Evolutionary conservation across 2,888 invertebrate genomes (phyloP), one percentile per base, ranked within the genome.

Genomic region (Athalia circularis): DNA sequence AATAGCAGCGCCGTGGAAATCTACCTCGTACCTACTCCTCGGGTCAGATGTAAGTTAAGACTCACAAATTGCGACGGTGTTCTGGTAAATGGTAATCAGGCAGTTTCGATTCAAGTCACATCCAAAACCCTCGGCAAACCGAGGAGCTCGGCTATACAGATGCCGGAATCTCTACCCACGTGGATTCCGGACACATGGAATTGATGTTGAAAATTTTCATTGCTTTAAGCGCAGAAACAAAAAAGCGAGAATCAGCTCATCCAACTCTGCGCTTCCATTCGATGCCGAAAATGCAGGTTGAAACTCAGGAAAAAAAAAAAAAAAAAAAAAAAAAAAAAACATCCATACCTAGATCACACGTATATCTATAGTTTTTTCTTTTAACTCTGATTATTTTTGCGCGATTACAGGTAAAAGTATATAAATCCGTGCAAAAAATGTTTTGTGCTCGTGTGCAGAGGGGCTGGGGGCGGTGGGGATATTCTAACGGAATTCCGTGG

Each of bases 31-130:
- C n/a, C n/a, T n/a, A n/a, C 77, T 64, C 29, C 29, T 29, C 48
- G 68, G 80, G 77, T 79, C 79, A 81, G 79, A 79, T 77, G 80
- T 81, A 65, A 75, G 50, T 75, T 75, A 75, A 75, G 74, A 78
- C 77, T 81, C 80, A 81, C 79, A 80, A 81, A 81, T 81, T 81
- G 79, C 77, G 68, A 59, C 72, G 79, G 81, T 75, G 75, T 75
- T 75, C 75, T 64, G 64, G 75, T 75, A 75, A 75, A 75, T 75
- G 75, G 75, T 75, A 83, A 83, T 83, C 79, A 81, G 80, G 81
- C 81, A 80, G 77, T 82, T 82, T 80, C 83, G 79, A 83, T 83
- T 83, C 83, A 79, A 78, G 68, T 80, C 79, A 62, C 82, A 81
- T 80, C 79, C 78, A 29, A 64, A 75, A 50, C 75, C 75, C 62